Base-by-base conservation (phyloP, 2,797 vertebrate genomes). In the Glyptemys insculpta region DNA sequence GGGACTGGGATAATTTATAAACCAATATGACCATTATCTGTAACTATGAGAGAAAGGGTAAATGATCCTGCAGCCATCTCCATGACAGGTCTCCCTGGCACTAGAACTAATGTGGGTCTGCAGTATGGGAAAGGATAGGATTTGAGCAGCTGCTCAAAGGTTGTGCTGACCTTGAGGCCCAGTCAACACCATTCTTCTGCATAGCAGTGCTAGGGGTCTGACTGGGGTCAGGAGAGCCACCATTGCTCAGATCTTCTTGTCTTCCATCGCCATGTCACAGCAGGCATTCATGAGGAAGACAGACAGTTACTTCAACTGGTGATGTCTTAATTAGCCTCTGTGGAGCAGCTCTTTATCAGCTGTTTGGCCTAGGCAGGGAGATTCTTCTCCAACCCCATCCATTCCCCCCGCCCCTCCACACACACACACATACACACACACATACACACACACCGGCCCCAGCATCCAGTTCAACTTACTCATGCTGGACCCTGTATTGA, bases 1-100 rank as follows among this genome's bases (percentile, higher is more conserved):
- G 84, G 56, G 92, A 47, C 34, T 56, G 81, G 49, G 37, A 53
- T 52, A 79, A 95, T 92, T 94, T 88, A 74, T 59, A 84, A 94
- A 84, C 15, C 74, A 31, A 76, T 76, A 76, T 47, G 7, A 25
- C 44, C 23, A 76, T 47, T 25, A 78, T 29, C 37, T 79, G 83
- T 16, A 59, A 34, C 81, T 68, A 82, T 2, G 2, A 89, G 93
- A 10, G 50, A 91, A 59, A 86, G 9, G 52, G 4, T 53, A 84
- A 89, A 79, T 62, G 14, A 62, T 23, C 19, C 29, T 76, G 52
- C 31, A 41, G 80, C 83, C 81, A 85, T 31, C 83, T 53, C 31
- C 57, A 37, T 1, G 56, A 8, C 31, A 21, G 49, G 49, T 49
- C n/a, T 91, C 88, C 65, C 81, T 80, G 27, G 19, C 14, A n/a